phyloP scores from a whole-genome alignment of 2,888 invertebrate species.

The Belgica antarctica region DNA sequence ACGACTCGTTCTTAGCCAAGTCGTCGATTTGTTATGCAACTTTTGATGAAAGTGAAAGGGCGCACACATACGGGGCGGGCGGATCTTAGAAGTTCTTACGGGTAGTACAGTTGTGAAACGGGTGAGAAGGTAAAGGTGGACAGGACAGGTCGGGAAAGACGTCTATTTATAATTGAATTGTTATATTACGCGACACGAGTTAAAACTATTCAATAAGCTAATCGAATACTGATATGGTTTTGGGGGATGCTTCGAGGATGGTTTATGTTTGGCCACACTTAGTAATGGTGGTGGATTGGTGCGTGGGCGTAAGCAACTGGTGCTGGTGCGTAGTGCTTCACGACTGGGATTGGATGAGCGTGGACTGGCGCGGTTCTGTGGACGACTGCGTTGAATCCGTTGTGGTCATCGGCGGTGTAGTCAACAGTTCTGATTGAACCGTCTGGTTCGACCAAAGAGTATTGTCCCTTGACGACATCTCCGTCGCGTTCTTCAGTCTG shows the following conservation, averaged over 20 bases:
- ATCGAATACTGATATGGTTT: constrained; percentile 35
- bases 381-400: constrained; percentile 53
- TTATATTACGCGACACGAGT: neutral
- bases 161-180: constrained; percentile 44
- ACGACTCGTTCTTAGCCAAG: neutral
- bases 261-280: constrained; percentile 11
- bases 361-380: constrained; percentile 38
- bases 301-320: constrained; percentile 39
- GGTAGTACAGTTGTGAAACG: too few relatives aligned
- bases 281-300: constrained; percentile 34
- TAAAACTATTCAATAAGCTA: constrained; percentile 36
- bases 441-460: constrained; percentile 57
- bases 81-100: neutral
- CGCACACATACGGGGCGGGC: too few relatives aligned
- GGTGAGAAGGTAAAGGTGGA: neutral
- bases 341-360: constrained; percentile 30
- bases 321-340: constrained; percentile 20
- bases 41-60: neutral
- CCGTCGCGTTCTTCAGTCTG: constrained; percentile 69
- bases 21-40: neutral
- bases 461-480: constrained; percentile 69
- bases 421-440: constrained; percentile 60
- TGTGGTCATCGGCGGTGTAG: constrained; percentile 69
- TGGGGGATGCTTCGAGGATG: constrained; percentile 4
- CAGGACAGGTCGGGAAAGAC: neutral